Percentiles rank a stretch among this genome's conserved stretches.
Conservation (phyloP, 2,797 vertebrate species). For the Perodicticus potto region DNA sequence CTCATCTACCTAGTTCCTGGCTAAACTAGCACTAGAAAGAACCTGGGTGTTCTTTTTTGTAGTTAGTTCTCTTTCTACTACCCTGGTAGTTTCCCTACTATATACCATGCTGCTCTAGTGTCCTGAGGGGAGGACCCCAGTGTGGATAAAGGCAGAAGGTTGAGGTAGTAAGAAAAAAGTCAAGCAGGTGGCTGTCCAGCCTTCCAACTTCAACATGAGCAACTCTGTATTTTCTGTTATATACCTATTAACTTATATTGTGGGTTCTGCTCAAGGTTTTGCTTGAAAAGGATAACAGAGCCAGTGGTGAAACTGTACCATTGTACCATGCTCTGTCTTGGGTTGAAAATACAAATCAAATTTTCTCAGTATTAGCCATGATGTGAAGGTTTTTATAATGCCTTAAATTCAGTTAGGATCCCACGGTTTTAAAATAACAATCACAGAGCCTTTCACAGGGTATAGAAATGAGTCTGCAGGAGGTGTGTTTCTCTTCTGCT, state of each 20-base stretch:
- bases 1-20: background rate
- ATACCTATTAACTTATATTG: too few relatives aligned
- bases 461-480: background rate
- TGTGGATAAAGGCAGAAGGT: background rate
- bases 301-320: background rate
- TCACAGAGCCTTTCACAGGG: background rate
- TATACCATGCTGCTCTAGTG: too few relatives aligned
- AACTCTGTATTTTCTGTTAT: background rate
- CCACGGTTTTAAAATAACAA: constrained; percentile 19
- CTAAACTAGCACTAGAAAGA: background rate
- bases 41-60: background rate
- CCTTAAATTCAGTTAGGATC: background rate
- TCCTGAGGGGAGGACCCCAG: background rate
- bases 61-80: background rate
- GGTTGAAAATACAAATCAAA: background rate
- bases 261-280: background rate
- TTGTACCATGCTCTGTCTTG: background rate
- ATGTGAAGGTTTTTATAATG: background rate
- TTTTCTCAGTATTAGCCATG: background rate
- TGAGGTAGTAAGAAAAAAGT: background rate
- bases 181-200: background rate
- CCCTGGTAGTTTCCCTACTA: rapidly evolving
- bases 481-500: background rate
- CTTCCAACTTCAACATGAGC: background rate
- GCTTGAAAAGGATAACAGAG: background rate